Percentiles rank a stretch among this genome's conserved stretches.
These are phyloP conservation scores for Halcyon smyrnensis DNA, from an alignment of 2,797 vertebrate genomes.

Conservation along the genomic window DNA sequence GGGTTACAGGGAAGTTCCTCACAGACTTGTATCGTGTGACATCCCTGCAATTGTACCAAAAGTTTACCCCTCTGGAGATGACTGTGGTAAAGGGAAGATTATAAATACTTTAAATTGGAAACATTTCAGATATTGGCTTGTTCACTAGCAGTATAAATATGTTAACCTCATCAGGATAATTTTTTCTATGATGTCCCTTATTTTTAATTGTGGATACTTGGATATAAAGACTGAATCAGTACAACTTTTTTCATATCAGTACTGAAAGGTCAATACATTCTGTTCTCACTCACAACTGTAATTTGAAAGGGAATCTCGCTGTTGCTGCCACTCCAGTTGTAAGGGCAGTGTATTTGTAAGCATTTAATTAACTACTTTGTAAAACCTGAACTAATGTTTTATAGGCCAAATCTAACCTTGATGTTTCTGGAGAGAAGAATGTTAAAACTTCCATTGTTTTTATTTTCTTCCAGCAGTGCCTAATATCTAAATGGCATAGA, in stretches of 20 bases:
- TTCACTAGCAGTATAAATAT: neutral
- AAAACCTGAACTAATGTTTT: neutral
- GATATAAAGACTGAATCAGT: neutral
- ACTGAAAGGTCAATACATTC: neutral
- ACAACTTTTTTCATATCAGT: neutral
- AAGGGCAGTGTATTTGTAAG: neutral
- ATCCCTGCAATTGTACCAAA: neutral
- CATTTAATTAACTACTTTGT: neutral
- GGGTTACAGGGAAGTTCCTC: neutral
- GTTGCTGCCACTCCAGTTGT: neutral
- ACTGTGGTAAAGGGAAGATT: neutral
- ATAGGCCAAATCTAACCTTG: neutral
- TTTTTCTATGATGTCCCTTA: neutral
- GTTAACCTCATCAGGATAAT: neutral
- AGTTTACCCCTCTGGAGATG: neutral
- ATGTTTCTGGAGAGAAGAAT: neutral
- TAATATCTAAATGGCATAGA: slow-evolving; percentile 44
- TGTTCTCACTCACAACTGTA: neutral
- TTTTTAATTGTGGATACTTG: neutral
- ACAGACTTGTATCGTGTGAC: neutral
- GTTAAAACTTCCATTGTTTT: slow-evolving; percentile 22
- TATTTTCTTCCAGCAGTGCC: slow-evolving; percentile 11
- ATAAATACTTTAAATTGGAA: neutral
- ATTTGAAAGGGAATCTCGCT: neutral
- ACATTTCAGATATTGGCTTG: neutral